Evolutionary conservation across 2,888 invertebrate genomes (phyloP).

Genomic region (Cremastobaeus sp.): DNA sequence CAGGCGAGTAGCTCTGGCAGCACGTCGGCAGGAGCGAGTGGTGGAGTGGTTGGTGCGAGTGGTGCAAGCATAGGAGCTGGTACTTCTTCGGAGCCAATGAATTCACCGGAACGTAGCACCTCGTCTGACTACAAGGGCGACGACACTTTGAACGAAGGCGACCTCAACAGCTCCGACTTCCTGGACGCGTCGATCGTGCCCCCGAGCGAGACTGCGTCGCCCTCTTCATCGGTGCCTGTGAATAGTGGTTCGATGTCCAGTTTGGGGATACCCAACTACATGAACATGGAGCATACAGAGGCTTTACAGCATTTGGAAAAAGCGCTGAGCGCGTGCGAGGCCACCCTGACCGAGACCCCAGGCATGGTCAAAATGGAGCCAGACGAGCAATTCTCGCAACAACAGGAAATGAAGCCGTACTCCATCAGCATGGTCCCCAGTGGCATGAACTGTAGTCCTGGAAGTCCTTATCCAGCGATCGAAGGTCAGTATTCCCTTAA

Average conservation of each 20-base stretch:
- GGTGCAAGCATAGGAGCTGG: slow-evolving; percentile 8
- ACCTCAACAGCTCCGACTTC: slow-evolving; percentile 66
- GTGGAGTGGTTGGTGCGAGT: slow-evolving; percentile 5
- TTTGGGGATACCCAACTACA: slow-evolving; percentile 71
- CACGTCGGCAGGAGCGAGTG: slow-evolving; percentile 22
- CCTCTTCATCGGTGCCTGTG: slow-evolving; percentile 59
- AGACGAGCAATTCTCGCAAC: slow-evolving; percentile 75
- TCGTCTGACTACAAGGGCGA: slow-evolving; percentile 66
- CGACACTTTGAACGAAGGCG: slow-evolving; percentile 65
- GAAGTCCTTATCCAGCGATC: slow-evolving; percentile 76
- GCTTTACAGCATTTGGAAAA: slow-evolving; percentile 76
- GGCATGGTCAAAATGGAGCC: slow-evolving; percentile 78
- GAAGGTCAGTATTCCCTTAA: slow-evolving; percentile 76
- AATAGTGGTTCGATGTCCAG: slow-evolving; percentile 56
- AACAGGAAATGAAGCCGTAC: slow-evolving; percentile 74
- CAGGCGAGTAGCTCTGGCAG: slow-evolving; percentile 62
- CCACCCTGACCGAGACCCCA: slow-evolving; percentile 75
- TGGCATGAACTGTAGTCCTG: slow-evolving; percentile 72
- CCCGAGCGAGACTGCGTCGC: slow-evolving; percentile 55
- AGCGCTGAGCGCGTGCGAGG: slow-evolving; percentile 75
- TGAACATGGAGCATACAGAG: slow-evolving; percentile 76
- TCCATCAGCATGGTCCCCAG: slow-evolving; percentile 75
- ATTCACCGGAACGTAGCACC: slow-evolving; percentile 50
- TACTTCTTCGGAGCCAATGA: slow-evolving; percentile 32
- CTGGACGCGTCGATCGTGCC: slow-evolving; percentile 63